Base-by-base conservation (phyloP, 2,797 vertebrate genomes). In the Rhyacichthys aspro region DNA sequence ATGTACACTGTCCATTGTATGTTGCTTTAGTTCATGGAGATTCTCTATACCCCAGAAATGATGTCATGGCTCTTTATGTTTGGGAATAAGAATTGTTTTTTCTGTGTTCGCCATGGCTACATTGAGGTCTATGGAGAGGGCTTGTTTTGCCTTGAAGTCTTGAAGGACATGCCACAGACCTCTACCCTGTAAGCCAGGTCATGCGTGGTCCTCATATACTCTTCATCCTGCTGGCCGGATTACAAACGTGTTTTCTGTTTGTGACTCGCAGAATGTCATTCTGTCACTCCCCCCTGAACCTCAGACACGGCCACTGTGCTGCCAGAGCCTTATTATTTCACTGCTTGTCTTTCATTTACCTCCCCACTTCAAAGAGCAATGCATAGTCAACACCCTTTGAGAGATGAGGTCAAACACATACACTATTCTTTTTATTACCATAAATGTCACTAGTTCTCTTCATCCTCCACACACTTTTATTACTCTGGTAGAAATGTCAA, bases 361-460 rank as follows among this genome's bases (percentile, higher is more conserved):
- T 80, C 75, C 55, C 62, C 82, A 83, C 87, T 90, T 92, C 88
- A 91, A 91, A 89, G 86, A 81, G 83, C 81, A 76, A 90, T 91
- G 89, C 87, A 92, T 91, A 91, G 88, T 91, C 89, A 91, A 89
- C 78, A 80, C 43, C 32, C 67, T 62, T 53, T 52, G 77, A 9
- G 76, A 78, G 90, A 91, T 84, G 87, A 83, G 90, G 89, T 92
- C 91, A 91, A 91, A 82, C 79, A 79, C 79, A 71, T 76, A 83
- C 79, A 50, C 72, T 55, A 46, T 83, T 83, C 71, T 89, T 88
- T 91, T 87, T 87, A 92, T 92, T 92, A 92, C 86, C 90, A 92
- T 92, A 92, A 93, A 93, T 93, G 92, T 93, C 91, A 93, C 78
- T 81, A 80, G 80, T 75, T 78, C 81, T 82, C 85, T 91, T 91